A percentile compares a stretch with the other conserved stretches of the same genome.
phyloP scores from a whole-genome alignment of 2,888 invertebrate genomes.

The Lasioglossum calceatum region DNA sequence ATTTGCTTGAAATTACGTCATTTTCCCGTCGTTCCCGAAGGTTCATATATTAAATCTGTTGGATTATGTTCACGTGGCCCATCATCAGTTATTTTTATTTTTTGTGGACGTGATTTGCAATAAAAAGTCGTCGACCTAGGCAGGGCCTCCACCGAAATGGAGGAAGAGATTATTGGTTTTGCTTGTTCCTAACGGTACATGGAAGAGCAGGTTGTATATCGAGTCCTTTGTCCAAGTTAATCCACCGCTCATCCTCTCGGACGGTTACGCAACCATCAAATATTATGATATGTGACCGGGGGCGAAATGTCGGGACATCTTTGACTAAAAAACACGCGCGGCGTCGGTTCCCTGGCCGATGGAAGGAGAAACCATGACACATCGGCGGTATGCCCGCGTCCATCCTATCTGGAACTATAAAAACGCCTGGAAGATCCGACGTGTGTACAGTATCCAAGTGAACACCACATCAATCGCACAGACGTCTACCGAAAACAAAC shows the following conservation, averaged over 20 bases:
- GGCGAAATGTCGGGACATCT: constrained; percentile 1
- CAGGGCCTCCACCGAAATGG: background rate
- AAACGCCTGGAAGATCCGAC: constrained; percentile 48
- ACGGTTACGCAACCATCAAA: constrained; percentile 27
- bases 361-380: constrained; percentile 48
- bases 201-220: background rate
- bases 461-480: constrained; percentile 1
- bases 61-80: background rate
- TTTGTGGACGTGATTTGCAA: background rate
- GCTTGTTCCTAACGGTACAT: background rate
- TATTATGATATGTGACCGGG: constrained; percentile 6
- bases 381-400: background rate
- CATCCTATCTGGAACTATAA: constrained; percentile 62
- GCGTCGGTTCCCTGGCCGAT: background rate
- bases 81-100: background rate
- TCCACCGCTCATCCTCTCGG: background rate
- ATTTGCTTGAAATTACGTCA: background rate
- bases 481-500: constrained; percentile 5
- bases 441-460: constrained; percentile 53
- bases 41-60: background rate
- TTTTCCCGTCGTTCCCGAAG: background rate
- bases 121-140: background rate
- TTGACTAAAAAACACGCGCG: constrained; percentile 18
- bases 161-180: background rate
- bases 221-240: background rate